Conservation (phyloP, 2,113 vertebrate species). For the Lagopus muta region DNA sequence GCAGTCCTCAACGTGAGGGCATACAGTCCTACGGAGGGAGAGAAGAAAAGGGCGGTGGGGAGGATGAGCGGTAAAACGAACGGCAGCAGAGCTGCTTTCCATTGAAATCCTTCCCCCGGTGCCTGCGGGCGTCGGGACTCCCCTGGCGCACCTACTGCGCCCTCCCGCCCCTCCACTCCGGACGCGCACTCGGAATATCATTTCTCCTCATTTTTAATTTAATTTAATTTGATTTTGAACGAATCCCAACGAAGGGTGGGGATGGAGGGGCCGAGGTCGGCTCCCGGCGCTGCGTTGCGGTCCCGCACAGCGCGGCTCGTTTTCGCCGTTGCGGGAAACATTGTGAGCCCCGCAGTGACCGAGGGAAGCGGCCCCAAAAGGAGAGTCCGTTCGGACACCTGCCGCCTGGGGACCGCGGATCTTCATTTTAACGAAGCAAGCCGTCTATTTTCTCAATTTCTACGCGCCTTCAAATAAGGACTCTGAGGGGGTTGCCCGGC, state of each 20-base stretch:
- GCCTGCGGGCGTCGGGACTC: not conserved
- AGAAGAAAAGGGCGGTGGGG: not conserved
- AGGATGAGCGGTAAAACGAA: not conserved
- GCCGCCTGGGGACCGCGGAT: not conserved
- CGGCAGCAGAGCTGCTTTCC: not conserved
- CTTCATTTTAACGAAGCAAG: not conserved
- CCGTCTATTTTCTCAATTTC: not conserved
- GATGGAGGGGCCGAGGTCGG: not conserved
- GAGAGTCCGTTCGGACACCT: not conserved
- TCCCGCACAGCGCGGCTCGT: not conserved
- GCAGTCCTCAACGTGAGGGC: not conserved
- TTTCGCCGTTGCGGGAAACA: not conserved
- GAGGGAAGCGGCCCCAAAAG: not conserved
- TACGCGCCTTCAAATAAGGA: not conserved
- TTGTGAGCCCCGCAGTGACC: not conserved
- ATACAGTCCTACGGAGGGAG: not conserved
- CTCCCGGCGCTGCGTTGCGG: rapidly evolving
- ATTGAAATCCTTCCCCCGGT: not conserved
- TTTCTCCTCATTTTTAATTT: not conserved
- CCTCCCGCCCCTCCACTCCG: not conserved
- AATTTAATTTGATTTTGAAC: not conserved
- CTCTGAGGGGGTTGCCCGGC: not conserved
- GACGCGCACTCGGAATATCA: not conserved
- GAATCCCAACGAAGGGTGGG: not conserved
- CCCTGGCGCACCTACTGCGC: not conserved